Base-by-base conservation (phyloP, 2,888 invertebrate genomes). In the Cosmia pyralina region DNA sequence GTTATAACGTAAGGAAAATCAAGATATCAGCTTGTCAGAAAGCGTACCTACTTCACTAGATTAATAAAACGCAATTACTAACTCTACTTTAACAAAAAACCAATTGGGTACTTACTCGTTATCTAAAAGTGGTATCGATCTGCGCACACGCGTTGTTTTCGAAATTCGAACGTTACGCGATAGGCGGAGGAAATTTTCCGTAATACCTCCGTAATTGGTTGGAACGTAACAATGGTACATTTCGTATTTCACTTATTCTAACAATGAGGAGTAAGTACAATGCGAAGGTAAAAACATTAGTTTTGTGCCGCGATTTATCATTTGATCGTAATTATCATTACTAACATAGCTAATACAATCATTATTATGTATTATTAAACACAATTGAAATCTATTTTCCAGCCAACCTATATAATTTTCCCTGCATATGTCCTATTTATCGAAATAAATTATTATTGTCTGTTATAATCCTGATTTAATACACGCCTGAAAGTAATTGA, bases 181-280 rank as follows among this genome's bases (percentile, higher is more conserved):
- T 76, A 78, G 78, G 70, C 64, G 52, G 48, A 74, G 68, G 72
- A 80, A 87, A 81, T 72, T 80, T 86, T 82, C 79, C 79, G 71
- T 74, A 81, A 77, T 73, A 67, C 73, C 66, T 69, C 63, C 72
- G 77, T 80, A 82, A 79, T 81, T 79, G 71, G 78, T 69, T 55
- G 50, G 50, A 64, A 82, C 69, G 74, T 77, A 86, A 88, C 85
- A 86, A 87, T 87, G 69, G 75, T 67, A 72, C 69, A 74, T 75
- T 84, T 87, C 72, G 67, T 77, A 72, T 81, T 78, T 82, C 75
- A 69, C 77, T 85, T 85, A 74, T 64, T 64, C 34, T 28, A 64
- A 72, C 70, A 82, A 76, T 71, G 81, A 73, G 66, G 69, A 67
- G 50, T 65, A 6, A 34, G 19, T 55, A 11, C 6, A 38, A 34